These are phyloP conservation scores for Rhadina sibilatrix DNA, from an alignment of 2,113 vertebrate genomes.

Conservation along the genomic window DNA sequence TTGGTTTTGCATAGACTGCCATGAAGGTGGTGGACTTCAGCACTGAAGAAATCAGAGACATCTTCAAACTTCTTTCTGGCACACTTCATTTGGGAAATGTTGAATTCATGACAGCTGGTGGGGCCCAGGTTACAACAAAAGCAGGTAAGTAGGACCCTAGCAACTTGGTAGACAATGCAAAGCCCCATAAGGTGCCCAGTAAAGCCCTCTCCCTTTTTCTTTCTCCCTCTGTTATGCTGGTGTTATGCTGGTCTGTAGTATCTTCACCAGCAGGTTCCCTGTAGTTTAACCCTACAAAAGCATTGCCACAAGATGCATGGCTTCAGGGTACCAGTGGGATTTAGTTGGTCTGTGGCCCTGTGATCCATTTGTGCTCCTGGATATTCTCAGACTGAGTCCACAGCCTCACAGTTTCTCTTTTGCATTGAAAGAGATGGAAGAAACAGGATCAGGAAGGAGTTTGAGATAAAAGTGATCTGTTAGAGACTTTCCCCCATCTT, in stretches of 20 bases:
- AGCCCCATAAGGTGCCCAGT: background rate
- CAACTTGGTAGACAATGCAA: background rate
- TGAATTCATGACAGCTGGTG: conserved; percentile 92
- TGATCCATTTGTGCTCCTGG: background rate
- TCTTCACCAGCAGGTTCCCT: background rate
- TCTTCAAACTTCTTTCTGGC: conserved; percentile 88
- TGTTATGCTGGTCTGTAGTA: background rate
- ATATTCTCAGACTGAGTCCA: background rate
- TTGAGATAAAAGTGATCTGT: background rate
- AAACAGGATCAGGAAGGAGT: background rate
- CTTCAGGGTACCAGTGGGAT: background rate
- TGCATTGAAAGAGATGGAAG: background rate
- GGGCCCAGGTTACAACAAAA: conserved; percentile 89
- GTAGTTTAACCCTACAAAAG: background rate
- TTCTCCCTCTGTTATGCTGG: background rate
- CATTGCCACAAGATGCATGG: background rate
- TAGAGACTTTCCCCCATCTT: background rate
- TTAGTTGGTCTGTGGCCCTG: background rate
- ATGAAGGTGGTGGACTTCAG: conserved; percentile 88
- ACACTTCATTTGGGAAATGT: conserved; percentile 89
- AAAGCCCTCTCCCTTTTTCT: background rate
- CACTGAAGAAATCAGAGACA: conserved; percentile 87
- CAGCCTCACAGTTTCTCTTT: background rate
- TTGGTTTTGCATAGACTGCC: conserved; percentile 76
- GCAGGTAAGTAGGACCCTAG: conserved; percentile 68